Evolutionary conservation across 2,888 invertebrate species (phyloP), one percentile per base, ranked within the genome.

Genomic region (Dolichopus griseipennis): DNA sequence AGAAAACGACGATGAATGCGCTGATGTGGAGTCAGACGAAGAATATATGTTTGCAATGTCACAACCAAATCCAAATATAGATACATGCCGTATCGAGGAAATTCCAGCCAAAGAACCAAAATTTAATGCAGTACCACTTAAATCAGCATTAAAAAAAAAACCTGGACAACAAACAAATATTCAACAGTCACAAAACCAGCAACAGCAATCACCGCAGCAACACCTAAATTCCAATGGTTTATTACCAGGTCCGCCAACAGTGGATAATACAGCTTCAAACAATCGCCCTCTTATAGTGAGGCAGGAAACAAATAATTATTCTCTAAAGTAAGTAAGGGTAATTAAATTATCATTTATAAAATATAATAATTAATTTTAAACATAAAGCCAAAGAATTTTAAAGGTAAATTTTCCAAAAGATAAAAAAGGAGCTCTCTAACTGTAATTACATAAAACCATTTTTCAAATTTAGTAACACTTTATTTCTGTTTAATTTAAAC

Each of bases 81-180:
- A 94, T 82, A 93, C 92, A 69, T 88, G 89, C 69, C 87, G 92
- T 73, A 89, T 95, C 71, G 94, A 95, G 81, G 93, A 94, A 83
- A 93, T 95, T 76, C 94, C 93, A 74, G 93, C 95, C 69, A 93
- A 94, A 83, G 94, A 95, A 84, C 95, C 94, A 63, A 89, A 90
- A 77, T 91, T 93, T 83, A 91, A 93, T 83, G 94, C 94, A 73
- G 88, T 93, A 85, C 95, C 95, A 72, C 87, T 94, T 71, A 95
- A 95, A 82, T 94, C 94, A 67, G 95, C 95, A 72, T 85, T 95
- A 74, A 95, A 95, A 85, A 95, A 93, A 82, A 89, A 91, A 78
- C 78, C 81, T 63, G 81, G 83, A 61, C 75, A 78, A 73, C 68
- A 78, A 77, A 34, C 74, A 78, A 61, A 82, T 83, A 65, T 78